Conservation (phyloP, 1,140 invertebrate genomes). For the Cydia fagiglandana region DNA sequence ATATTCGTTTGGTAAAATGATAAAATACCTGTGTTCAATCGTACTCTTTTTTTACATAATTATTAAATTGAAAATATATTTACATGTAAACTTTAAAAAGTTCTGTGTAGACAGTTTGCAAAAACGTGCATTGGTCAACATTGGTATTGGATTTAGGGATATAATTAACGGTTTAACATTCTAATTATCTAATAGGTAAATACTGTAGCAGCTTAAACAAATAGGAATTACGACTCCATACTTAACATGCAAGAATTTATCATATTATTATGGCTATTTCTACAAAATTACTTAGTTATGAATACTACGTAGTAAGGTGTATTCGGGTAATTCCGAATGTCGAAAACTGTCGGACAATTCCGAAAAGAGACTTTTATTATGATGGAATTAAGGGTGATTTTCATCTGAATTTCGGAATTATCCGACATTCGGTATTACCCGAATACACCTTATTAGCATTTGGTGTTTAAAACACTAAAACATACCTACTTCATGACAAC, state of each 20-base stretch:
- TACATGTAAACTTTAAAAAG: neutral
- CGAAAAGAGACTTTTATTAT: no score
- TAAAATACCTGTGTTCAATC: neutral
- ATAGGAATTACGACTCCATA: neutral
- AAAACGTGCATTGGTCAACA: neutral
- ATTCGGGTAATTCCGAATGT: no score
- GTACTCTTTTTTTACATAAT: neutral
- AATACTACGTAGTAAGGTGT: neutral
- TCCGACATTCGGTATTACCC: no score
- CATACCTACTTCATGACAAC: neutral
- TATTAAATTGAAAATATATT: neutral
- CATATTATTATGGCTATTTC: neutral
- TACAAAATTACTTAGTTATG: neutral
- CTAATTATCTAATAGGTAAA: neutral
- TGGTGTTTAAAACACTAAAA: neutral
- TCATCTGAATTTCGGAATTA: no score
- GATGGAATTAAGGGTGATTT: no score
- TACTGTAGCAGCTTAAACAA: neutral
- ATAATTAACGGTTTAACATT: neutral
- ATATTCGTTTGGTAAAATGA: neutral
- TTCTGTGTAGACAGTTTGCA: neutral
- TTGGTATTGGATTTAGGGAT: neutral
- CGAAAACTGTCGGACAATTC: no score
- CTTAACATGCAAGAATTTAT: neutral
- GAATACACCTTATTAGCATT: no score